phyloP scores from a whole-genome alignment of 1,140 invertebrate species.

The Monomorium pharaonis region DNA sequence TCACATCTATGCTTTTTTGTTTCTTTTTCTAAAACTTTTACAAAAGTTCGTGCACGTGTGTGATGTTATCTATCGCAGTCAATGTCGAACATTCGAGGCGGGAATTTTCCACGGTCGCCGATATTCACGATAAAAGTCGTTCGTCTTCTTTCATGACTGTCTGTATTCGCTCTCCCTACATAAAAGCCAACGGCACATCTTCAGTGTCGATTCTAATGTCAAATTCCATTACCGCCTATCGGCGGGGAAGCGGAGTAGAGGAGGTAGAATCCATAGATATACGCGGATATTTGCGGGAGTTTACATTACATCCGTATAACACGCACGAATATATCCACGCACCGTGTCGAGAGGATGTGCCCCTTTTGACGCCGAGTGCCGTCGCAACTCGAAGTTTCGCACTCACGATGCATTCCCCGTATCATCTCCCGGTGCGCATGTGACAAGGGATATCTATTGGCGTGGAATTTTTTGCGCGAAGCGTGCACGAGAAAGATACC shows the following conservation, averaged over 20 bases:
- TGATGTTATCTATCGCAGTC: background rate
- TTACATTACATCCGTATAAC: conserved; percentile 31
- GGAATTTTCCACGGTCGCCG: conserved; percentile 38
- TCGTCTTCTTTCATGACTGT: background rate
- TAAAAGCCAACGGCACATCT: conserved; percentile 6
- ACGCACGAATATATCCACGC: conserved; percentile 15
- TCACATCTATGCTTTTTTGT: background rate
- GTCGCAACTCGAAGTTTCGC: conserved; percentile 57
- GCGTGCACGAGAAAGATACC: background rate
- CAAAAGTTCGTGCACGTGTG: background rate
- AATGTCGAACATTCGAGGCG: conserved; percentile 6
- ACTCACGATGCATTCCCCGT: conserved; percentile 51
- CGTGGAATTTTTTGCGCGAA: conserved; percentile 54
- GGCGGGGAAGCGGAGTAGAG: background rate
- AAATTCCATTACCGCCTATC: conserved; percentile 73
- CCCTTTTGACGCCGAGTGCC: conserved; percentile 13
- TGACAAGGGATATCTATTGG: conserved; percentile 66
- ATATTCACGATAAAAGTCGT: conserved; percentile 51
- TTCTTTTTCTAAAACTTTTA: background rate
- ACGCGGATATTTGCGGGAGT: conserved; percentile 24
- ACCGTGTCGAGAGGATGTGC: conserved; percentile 3
- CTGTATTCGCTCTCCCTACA: background rate
- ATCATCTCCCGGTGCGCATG: conserved; percentile 51
- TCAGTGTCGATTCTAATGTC: conserved; percentile 74
- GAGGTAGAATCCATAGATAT: background rate